These are phyloP conservation scores for western clawed frog (Xenopus tropicalis) DNA, from an alignment of 2,113 vertebrate species.

Conservation along the genomic window UCB_Xtro_10.0 CM004446.2:84682501-84683000, in stretches of 20 bases:
- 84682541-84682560: conserved; percentile 42
- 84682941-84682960: too few species aligned
- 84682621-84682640: conserved; percentile 61
- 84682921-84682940: too few species aligned
- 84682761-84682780: conserved; percentile 1
- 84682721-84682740: conserved; percentile 48
- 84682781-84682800: background rate
- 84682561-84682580: conserved; percentile 55
- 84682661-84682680: conserved; percentile 57
- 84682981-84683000: too few species aligned
- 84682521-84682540: background rate
- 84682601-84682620: conserved; percentile 14
- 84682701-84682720: conserved; percentile 48
- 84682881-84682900: too few species aligned
- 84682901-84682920: too few species aligned
- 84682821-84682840: background rate
- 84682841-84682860: too few species aligned
- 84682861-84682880: too few species aligned
- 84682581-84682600: conserved; percentile 42
- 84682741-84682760: conserved; percentile 59
- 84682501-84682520: too few species aligned
- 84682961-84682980: too few species aligned
- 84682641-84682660: conserved; percentile 61
- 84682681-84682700: conserved; percentile 56
- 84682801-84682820: background rate